Conservation (phyloP, 2,797 vertebrate genomes). For the Crypturellus tataupa region DNA sequence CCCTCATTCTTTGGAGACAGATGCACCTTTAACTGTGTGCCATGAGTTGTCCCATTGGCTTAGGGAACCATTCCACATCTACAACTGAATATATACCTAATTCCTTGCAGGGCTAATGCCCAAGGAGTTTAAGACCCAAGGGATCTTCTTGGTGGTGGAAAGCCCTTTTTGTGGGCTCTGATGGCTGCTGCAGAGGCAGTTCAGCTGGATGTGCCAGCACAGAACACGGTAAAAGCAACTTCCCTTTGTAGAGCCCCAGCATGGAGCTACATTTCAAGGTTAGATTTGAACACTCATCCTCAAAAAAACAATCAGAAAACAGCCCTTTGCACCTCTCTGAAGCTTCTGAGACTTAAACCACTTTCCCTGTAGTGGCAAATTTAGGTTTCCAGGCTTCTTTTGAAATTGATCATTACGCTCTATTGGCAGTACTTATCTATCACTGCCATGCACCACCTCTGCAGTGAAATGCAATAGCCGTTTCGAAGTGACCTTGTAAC, state of each 20-base stretch:
- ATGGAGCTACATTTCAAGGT: background rate
- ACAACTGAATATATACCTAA: background rate
- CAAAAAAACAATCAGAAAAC: background rate
- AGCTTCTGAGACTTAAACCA: background rate
- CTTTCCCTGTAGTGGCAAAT: background rate
- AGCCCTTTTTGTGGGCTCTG: fast-evolving
- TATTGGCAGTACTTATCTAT: background rate
- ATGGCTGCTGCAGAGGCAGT: background rate
- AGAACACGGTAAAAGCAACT: background rate
- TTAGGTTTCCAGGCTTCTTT: background rate
- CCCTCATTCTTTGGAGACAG: background rate
- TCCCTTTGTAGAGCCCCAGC: background rate
- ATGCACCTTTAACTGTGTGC: background rate
- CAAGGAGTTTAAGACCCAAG: background rate
- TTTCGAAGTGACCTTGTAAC: conserved; percentile 3
- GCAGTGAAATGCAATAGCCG: background rate
- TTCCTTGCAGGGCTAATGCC: background rate
- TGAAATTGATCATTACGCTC: background rate
- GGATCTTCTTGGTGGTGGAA: no score
- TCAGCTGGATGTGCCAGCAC: background rate
- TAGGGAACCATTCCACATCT: background rate
- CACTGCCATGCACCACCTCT: background rate
- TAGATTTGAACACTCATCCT: background rate
- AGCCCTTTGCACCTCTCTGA: background rate
- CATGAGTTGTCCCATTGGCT: background rate